phyloP scores from a whole-genome alignment of 2,888 invertebrate genomes.

The Cylloceria caligata region DNA sequence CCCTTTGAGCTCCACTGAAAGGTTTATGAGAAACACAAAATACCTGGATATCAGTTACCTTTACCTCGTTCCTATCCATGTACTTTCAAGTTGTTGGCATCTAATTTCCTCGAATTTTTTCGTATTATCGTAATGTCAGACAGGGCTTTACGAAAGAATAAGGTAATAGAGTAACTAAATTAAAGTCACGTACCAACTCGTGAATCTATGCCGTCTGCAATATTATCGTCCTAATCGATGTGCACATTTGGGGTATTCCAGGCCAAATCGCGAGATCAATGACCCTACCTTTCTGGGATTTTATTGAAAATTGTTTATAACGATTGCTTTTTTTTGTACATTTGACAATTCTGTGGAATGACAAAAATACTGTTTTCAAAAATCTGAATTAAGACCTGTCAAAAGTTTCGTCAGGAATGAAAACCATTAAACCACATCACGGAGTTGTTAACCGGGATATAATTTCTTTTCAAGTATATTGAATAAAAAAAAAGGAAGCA shows the following conservation, averaged over 20 bases:
- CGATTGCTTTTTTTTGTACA: too few species aligned
- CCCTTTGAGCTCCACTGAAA: slow-evolving; percentile 61
- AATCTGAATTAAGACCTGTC: too few species aligned
- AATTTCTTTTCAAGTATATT: too few species aligned
- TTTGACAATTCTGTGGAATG: too few species aligned
- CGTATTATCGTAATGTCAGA: slow-evolving; percentile 8
- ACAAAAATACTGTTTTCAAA: too few species aligned
- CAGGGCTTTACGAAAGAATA: background rate
- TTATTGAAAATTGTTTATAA: too few species aligned
- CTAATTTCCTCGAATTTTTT: background rate
- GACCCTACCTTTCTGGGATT: too few species aligned
- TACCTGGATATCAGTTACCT: slow-evolving; percentile 5
- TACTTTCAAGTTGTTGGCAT: background rate
- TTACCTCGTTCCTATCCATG: background rate
- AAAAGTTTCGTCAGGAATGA: too few species aligned
- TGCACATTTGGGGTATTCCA: background rate
- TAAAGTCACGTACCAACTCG: background rate
- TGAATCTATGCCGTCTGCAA: slow-evolving; percentile 1
- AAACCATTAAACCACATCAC: too few species aligned
- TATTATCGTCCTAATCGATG: slow-evolving; percentile 2
- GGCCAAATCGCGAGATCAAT: too few species aligned
- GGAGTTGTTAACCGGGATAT: too few species aligned
- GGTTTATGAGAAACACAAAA: slow-evolving; percentile 35
- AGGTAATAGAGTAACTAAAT: slow-evolving; percentile 10
- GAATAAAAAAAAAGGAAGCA: too few species aligned